Percentiles rank a stretch among this genome's conserved stretches.
Evolutionary conservation across 2,113 vertebrate species (phyloP).

Genomic region (Zapus hudsonius): DNA sequence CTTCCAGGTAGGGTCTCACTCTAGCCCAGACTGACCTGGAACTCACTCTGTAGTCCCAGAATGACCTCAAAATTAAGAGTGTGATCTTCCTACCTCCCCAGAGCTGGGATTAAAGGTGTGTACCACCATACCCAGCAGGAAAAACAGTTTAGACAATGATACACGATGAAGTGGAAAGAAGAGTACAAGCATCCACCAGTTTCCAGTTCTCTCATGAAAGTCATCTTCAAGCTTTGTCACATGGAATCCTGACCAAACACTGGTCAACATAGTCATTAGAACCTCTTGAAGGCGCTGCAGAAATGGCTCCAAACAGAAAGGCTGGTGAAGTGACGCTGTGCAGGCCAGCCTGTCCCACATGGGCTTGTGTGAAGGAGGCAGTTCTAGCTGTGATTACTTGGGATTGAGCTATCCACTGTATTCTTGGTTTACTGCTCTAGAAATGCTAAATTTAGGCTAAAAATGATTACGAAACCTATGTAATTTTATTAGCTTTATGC

Average conservation of each 20-base stretch:
- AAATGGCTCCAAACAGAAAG: background rate
- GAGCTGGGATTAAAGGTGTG: too few species aligned
- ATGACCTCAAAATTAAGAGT: too few species aligned
- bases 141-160: conserved; percentile 24
- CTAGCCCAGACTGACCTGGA: too few species aligned
- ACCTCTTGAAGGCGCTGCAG: background rate
- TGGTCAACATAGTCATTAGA: background rate
- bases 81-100: too few species aligned
- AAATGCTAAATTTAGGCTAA: conserved; percentile 37
- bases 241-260: background rate
- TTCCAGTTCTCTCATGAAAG: conserved; percentile 15
- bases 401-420: background rate
- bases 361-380: background rate
- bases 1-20: too few species aligned
- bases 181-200: conserved; percentile 9
- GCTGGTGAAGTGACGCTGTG: background rate
- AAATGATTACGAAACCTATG: conserved; percentile 26
- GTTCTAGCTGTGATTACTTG: background rate
- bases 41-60: too few species aligned
- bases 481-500: conserved; percentile 42
- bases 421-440: conserved; percentile 22
- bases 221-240: conserved; percentile 27
- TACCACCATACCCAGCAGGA: background rate
- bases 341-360: background rate
- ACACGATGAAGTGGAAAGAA: conserved; percentile 1